Percentiles rank a stretch among this genome's conserved stretches.
Conservation (phyloP, 2,113 vertebrate species). For the Bujurquina vittata region DNA sequence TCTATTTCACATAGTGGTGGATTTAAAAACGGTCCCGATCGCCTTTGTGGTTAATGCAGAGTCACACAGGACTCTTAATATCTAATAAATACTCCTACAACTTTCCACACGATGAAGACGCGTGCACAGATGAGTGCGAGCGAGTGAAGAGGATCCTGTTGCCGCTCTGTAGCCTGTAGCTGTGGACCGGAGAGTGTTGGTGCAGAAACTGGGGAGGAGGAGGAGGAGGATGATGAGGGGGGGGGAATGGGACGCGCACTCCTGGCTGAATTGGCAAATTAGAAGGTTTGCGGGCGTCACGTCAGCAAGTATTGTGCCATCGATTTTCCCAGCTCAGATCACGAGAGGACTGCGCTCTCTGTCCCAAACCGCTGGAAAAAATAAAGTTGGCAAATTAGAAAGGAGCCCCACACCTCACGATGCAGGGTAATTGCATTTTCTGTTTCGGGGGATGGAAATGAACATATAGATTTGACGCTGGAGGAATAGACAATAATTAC, state of each 20-base stretch:
- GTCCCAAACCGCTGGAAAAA: neutral
- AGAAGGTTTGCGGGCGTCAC: slow-evolving; percentile 51
- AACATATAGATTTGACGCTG: neutral
- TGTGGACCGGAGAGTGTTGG: slow-evolving; percentile 41
- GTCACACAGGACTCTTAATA: neutral
- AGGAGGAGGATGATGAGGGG: no score
- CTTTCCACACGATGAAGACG: slow-evolving; percentile 41
- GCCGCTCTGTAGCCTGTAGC: slow-evolving; percentile 42
- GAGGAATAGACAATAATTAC: neutral
- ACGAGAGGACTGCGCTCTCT: neutral
- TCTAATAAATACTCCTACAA: slow-evolving; percentile 35
- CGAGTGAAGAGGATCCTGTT: neutral
- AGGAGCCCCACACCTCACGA: neutral
- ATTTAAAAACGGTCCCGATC: neutral
- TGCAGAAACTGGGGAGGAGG: slow-evolving; percentile 21
- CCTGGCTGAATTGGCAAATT: slow-evolving; percentile 56
- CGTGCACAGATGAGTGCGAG: neutral
- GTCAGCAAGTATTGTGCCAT: slow-evolving; percentile 59
- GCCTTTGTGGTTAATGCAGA: neutral
- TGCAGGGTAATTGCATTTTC: slow-evolving; percentile 15
- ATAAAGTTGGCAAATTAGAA: slow-evolving; percentile 16
- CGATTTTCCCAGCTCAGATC: slow-evolving; percentile 19
- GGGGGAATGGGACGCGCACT: slow-evolving; percentile 6
- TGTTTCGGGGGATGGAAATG: neutral
- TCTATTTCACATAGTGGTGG: slow-evolving; percentile 4